Percentiles rank a stretch among this genome's conserved stretches.
Conservation (phyloP, 2,113 vertebrate species). For the Cynoglossus semilaevis region DNA sequence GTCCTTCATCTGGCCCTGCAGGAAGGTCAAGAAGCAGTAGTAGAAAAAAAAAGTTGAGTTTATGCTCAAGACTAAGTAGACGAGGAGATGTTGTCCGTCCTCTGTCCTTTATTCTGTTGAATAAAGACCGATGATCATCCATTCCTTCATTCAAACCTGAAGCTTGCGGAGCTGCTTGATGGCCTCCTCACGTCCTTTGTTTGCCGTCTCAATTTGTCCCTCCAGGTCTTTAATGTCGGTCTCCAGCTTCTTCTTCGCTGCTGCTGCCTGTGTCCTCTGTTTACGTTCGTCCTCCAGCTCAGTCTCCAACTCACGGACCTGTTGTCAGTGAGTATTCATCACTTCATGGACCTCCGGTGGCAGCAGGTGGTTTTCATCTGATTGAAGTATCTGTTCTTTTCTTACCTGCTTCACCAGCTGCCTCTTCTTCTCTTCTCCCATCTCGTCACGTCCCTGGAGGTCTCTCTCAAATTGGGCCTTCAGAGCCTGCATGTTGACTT, state of each 20-base stretch:
- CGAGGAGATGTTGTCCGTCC: background rate
- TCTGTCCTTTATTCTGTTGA: too few species aligned
- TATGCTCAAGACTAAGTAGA: background rate
- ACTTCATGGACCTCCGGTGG: background rate
- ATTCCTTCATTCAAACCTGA: slow-evolving; percentile 77
- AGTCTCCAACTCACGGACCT: slow-evolving; percentile 90
- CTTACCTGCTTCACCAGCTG: slow-evolving; percentile 91
- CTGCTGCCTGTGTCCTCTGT: slow-evolving; percentile 80
- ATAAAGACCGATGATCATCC: background rate
- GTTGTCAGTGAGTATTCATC: background rate
- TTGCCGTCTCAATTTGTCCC: slow-evolving; percentile 85
- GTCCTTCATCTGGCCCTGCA: slow-evolving; percentile 93
- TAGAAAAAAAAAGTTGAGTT: background rate
- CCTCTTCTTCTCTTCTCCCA: slow-evolving; percentile 91
- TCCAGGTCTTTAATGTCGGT: slow-evolving; percentile 92
- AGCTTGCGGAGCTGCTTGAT: slow-evolving; percentile 93
- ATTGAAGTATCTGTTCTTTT: background rate
- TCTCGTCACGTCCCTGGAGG: slow-evolving; percentile 88
- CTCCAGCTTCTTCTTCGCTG: slow-evolving; percentile 93
- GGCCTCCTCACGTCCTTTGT: slow-evolving; percentile 88
- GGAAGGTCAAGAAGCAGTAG: slow-evolving; percentile 6
- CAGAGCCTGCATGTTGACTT: slow-evolving; percentile 96
- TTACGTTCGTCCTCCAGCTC: slow-evolving; percentile 95
- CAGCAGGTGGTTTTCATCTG: background rate
- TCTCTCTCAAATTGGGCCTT: slow-evolving; percentile 92